Base-by-base conservation (phyloP, 37 sponge, comb jelly and placozoan species). In the Hexactinellida sp. region DNA sequence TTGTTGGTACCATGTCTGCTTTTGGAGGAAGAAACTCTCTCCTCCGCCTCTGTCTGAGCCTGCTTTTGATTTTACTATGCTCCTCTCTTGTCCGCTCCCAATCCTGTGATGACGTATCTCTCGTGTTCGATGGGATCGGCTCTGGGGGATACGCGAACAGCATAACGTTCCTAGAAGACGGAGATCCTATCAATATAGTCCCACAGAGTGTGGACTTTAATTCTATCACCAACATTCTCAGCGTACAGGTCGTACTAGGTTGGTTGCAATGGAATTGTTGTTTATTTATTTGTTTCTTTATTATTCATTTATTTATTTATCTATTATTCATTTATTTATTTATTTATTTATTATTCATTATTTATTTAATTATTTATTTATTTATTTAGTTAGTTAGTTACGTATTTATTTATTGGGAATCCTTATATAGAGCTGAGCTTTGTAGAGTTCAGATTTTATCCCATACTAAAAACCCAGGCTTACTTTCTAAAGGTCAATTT, bases 11-110 rank as follows among this genome's bases (percentile, higher is more conserved):
- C 13, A 47, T 47, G 52, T 63, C 13, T n/a, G 30, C 13, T 7
- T 63, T 63, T 63, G 76, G 76, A n/a, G 76, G 76, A 63, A 63
- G 76, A 25, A 63, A 28, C 76, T 63, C 76, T 32, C 76, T 21
- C 21, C 76, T 25, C 76, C 76, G 34, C 21, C 3, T 63, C 30
- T 7, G 13, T 32, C 76, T 63, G 19, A 23, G 3, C 21, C 25
- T 63, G 28, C 16, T 47, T 9, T 19, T 47, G 9, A 47, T 47
- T 47, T 47, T 47, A 47, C 16, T 47, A 19, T 47, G 52, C 52
- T 47, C 52, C 16, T 16, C 52, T 47, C 52, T 47, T 16, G 76
- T 63, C 30, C 30, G 3, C 3, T 63, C 76, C 3, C 76, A 63
- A 63, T 3, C 21, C 5, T 63, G 76, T 23, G 34, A 63, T 63